phyloP scores from a whole-genome alignment of 2,113 vertebrate genomes.

The Brachypteracias leptosomus region DNA sequence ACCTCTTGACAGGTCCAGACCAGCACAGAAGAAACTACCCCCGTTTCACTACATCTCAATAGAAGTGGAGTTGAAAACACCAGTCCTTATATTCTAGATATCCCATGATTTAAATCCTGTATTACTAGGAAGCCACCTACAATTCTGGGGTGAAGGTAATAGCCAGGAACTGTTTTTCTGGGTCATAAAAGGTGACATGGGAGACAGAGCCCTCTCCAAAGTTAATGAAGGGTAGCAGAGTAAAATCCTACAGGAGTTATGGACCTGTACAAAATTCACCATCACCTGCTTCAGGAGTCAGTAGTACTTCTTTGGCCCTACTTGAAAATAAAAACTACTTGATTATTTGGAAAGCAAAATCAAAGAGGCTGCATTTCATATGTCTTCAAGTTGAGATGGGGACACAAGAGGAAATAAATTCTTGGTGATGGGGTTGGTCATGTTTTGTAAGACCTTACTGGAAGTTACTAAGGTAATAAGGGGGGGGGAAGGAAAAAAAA shows the following conservation, averaged over 20 bases:
- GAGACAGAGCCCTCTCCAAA: background rate
- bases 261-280: background rate
- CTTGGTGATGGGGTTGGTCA: background rate
- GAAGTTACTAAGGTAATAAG: no score
- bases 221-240: background rate
- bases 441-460: background rate
- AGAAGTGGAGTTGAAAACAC: background rate
- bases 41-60: background rate
- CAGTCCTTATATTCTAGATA: background rate
- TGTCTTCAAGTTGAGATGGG: background rate
- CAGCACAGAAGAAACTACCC: background rate
- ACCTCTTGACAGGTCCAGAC: background rate
- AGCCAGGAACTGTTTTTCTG: background rate
- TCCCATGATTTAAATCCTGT: background rate
- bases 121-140: background rate
- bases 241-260: background rate
- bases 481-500: fast-evolving
- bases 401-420: background rate
- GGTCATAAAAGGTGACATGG: background rate
- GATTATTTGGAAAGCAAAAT: background rate
- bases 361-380: background rate
- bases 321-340: background rate
- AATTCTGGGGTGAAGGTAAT: background rate
- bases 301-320: background rate
- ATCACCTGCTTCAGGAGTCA: background rate